phyloP scores from a whole-genome alignment of 2,888 invertebrate species.

The Spilarctia lutea region DNA sequence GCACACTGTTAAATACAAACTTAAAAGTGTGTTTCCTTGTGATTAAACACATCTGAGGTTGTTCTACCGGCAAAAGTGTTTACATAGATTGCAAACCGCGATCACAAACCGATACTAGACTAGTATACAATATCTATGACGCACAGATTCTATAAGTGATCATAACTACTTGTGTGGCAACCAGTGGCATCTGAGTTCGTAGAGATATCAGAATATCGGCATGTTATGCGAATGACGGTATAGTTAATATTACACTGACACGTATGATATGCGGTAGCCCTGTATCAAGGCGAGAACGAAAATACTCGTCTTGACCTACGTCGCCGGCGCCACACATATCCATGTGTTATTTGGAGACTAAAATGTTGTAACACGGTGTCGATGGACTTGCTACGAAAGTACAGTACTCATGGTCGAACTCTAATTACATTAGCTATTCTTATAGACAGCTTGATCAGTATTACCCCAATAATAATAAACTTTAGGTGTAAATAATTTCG shows the following conservation, averaged over 20 bases:
- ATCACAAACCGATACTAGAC: neutral
- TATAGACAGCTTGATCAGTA: neutral
- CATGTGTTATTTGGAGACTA: slow-evolving; percentile 72
- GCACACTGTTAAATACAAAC: neutral
- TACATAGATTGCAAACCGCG: neutral
- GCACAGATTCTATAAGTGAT: slow-evolving; percentile 45
- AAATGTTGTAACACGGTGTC: slow-evolving; percentile 64
- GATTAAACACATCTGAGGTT: neutral
- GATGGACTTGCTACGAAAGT: slow-evolving; percentile 60
- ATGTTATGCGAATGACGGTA: slow-evolving; percentile 73
- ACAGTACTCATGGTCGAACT: slow-evolving; percentile 25
- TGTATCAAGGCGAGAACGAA: slow-evolving; percentile 84
- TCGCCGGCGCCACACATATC: slow-evolving; percentile 65
- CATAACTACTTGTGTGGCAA: slow-evolving; percentile 46
- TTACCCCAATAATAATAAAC: neutral
- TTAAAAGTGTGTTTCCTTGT: neutral
- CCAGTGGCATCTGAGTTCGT: slow-evolving; percentile 47
- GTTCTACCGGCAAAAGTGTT: neutral
- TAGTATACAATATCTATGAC: slow-evolving; percentile 27
- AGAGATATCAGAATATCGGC: slow-evolving; percentile 48
- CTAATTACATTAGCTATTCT: slow-evolving; percentile 19
- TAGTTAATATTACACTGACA: slow-evolving; percentile 80
- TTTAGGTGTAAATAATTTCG: neutral
- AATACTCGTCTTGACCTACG: slow-evolving; percentile 84
- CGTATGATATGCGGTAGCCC: slow-evolving; percentile 82